Conservation (phyloP, 2,888 invertebrate genomes). For the Mactromeris polynyma region DNA sequence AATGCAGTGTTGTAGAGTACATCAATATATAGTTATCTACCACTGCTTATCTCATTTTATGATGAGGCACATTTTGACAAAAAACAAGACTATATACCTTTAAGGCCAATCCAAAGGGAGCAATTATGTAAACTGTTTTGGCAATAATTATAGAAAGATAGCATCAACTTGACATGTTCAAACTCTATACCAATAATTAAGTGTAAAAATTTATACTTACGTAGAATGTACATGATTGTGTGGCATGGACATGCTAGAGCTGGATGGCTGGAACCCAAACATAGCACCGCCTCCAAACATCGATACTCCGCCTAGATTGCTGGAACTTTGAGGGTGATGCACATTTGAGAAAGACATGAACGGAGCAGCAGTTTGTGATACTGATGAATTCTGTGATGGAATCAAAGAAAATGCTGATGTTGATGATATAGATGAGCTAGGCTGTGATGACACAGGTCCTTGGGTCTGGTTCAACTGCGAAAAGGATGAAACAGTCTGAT, state of each 20-base stretch:
- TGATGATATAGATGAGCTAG: constrained; percentile 22
- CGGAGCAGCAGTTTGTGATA: constrained; percentile 25
- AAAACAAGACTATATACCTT: too few species aligned
- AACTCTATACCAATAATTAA: too few species aligned
- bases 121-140: too few species aligned
- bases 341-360: constrained; percentile 22
- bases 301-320: neutral
- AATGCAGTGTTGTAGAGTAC: too few species aligned
- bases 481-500: constrained; percentile 7
- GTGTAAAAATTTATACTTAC: constrained; percentile 9
- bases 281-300: constrained; percentile 21
- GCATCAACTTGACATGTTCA: too few species aligned
- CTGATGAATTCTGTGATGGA: constrained; percentile 15
- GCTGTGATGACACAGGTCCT: constrained; percentile 22
- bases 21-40: too few species aligned
- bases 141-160: too few species aligned
- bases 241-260: constrained; percentile 15
- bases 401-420: constrained; percentile 28
- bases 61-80: too few species aligned
- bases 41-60: too few species aligned
- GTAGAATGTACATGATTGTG: neutral
- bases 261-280: constrained; percentile 8
- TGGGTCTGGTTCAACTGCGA: constrained; percentile 12
- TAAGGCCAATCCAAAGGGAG: too few species aligned
- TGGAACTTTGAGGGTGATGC: constrained; percentile 5